These are phyloP conservation scores for Fulica atra DNA, from an alignment of 2,113 vertebrate species.

Conservation along the genomic window DNA sequence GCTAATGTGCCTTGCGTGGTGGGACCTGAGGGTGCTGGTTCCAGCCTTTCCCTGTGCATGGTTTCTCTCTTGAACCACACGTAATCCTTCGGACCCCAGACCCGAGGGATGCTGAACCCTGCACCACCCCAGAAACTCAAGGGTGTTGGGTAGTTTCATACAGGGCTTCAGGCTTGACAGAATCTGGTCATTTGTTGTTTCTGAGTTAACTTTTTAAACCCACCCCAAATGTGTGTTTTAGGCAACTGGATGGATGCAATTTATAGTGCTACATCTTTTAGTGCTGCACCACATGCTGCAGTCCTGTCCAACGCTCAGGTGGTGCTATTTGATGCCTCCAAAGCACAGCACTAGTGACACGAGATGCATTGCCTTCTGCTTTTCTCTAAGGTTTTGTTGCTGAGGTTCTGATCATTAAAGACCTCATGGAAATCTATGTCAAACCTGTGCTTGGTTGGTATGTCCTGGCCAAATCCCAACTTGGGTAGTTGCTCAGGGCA, in stretches of 20 bases:
- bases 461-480: neutral
- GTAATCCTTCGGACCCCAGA: neutral
- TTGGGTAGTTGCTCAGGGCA: neutral
- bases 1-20: neutral
- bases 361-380: neutral
- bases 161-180: neutral
- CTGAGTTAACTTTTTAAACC: neutral
- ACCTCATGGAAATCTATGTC: neutral
- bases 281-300: neutral
- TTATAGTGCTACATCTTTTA: neutral
- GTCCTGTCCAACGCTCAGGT: neutral
- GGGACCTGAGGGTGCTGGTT: neutral
- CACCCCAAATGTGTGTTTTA: neutral
- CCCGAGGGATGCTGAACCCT: neutral
- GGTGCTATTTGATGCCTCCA: neutral
- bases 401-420: neutral
- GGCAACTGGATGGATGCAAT: conserved; percentile 26
- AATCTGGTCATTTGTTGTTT: neutral
- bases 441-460: neutral
- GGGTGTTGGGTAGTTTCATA: neutral
- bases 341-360: neutral
- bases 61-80: neutral
- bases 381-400: neutral
- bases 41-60: neutral
- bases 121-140: neutral